phyloP scores from a whole-genome alignment of 2,888 invertebrate species.

The Entomobrya proxima region DNA sequence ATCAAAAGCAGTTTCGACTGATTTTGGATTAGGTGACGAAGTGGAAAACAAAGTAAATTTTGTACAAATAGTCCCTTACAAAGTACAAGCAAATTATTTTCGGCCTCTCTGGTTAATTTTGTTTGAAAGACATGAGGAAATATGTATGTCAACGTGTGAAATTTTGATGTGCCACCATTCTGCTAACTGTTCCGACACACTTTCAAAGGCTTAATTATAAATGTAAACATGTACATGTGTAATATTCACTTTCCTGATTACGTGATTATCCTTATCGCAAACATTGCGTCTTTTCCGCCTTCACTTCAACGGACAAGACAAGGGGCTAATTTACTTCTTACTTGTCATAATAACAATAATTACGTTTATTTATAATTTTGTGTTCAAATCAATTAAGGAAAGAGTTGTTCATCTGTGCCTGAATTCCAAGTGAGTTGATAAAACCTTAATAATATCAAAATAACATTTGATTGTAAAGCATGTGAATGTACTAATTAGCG shows the following conservation, averaged over 20 bases:
- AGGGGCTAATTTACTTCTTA: background rate
- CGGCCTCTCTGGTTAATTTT: no score
- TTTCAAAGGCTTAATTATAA: slow-evolving; percentile 15
- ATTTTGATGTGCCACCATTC: background rate
- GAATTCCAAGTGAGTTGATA: background rate
- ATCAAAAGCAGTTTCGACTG: no score
- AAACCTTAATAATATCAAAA: background rate
- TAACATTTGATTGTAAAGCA: background rate
- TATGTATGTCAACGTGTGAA: background rate
- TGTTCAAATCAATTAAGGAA: background rate
- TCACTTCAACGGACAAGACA: slow-evolving; percentile 8
- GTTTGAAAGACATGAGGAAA: background rate
- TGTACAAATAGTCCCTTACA: no score
- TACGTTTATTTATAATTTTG: background rate
- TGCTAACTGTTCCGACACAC: slow-evolving; percentile 32
- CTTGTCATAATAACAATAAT: slow-evolving; percentile 6
- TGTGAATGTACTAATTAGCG: background rate
- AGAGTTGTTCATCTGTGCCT: slow-evolving; percentile 24
- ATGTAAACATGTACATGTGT: slow-evolving; percentile 6
- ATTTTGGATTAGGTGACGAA: no score
- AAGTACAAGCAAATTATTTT: no score
- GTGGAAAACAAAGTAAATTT: no score
- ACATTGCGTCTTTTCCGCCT: slow-evolving; percentile 13
- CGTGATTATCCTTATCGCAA: slow-evolving; percentile 20
- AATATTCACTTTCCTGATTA: slow-evolving; percentile 24